Base-by-base conservation (phyloP, 2,797 vertebrate species). In the Anomalospiza imberbis region DNA sequence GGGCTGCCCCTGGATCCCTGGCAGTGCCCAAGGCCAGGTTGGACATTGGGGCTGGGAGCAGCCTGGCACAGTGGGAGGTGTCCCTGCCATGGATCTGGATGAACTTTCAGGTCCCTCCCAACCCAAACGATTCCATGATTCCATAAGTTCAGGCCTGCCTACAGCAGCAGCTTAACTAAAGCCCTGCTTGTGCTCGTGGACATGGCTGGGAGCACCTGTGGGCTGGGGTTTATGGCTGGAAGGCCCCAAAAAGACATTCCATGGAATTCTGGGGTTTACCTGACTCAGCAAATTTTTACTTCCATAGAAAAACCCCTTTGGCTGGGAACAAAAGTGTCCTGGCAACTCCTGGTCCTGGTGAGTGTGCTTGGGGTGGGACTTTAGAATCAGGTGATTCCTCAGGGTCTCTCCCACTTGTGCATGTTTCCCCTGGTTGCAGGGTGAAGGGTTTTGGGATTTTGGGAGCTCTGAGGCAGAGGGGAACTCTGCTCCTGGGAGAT, bases 201-300 rank as follows among this genome's bases (percentile, higher is more conserved):
- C 10, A 0, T 3, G 2, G 17, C 1, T 53, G 66, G 47, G 66
- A 71, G 38, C 62, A 13, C 51, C n/a, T 20, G 0, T 38, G 34
- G 47, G 13, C 24, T 57, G 26, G 16, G 32, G 15, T 75, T 65
- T 8, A 42, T 10, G 31, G 16, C 31, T 51, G 78, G 54, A 60
- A 13, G 45, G 38, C 45, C 60, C 21, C 38, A 61, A 44, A 26
- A 61, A 34, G 38, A 26, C 44, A 54, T 38, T 50, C 53, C 5
- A 38, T 28, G 57, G 48, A 55, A 73, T 58, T 83, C 32, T 57
- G 42, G 20, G 20, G 5, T 76, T 88, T 28, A 19, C 55, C 44
- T 42, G 44, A 29, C 60, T 65, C 8, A 5, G 53, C n/a, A 65
- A 55, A 65, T 13, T 42, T 28, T 19, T 44, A 21, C 42, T 0